Base-by-base conservation (phyloP, 2,888 invertebrate genomes). In the Philaethria dido region DNA sequence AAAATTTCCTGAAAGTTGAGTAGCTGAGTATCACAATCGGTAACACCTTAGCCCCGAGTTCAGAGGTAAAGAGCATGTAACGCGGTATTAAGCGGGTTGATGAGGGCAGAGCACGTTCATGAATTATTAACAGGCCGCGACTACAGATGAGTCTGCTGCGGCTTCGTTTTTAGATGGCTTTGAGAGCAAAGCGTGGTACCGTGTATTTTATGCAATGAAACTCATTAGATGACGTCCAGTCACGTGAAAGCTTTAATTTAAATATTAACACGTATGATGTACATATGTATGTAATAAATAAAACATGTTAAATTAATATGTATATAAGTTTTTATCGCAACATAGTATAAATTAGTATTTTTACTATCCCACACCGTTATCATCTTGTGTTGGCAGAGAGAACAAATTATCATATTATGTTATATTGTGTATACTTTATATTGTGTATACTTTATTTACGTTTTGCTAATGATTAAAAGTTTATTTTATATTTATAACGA, bases 11-110 rank as follows among this genome's bases (percentile, higher is more conserved):
- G 14, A 47, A 59, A 64, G 39, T 64, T 20, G 33, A 65, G 39
- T 44, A 33, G 16, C 39, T 25, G 18, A 64, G 47, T 39, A 60
- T 50, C 42, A 22, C 59, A 60, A 65, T 50, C 33, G 59, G 60
- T 50, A 44, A 33, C 64, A 60, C 64, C 50, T 42, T 60, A 60
- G 50, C 18, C 22, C 22, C 39, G 33, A 47, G 47, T 64, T 57
- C 55, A 48, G 25, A 57, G 47, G 36, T 64, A 64, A 64, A 64
- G 57, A 64, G 64, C 64, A 60, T 65, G 64, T 65, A 60, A 60
- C 64, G 64, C 50, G 59, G 64, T 52, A 52, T 65, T 65, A 65
- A 65, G 59, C 64, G 64, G 44, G 64, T 65, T 65, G 60, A 65
- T 65, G 64, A 65, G 60, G 64, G 50, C 64, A 42, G 64, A 60